Evolutionary conservation across 2,797 vertebrate genomes (phyloP).

Genomic region (Moxostoma hubbsi): DNA sequence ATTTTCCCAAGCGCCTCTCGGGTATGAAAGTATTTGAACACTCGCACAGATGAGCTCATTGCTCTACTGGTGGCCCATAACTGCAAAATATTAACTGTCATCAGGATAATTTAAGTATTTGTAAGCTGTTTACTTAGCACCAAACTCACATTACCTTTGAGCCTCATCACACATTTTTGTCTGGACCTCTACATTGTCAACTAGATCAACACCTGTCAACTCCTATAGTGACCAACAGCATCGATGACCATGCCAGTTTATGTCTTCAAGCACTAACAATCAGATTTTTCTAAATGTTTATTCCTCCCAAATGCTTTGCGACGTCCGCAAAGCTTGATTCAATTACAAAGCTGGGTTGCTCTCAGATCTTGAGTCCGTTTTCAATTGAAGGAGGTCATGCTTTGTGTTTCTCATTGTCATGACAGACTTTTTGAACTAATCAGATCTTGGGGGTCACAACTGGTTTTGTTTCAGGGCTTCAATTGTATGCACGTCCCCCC

Average conservation of each 20-base stretch:
- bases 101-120: constrained; percentile 64
- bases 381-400: constrained; percentile 82
- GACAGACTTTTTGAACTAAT: constrained; percentile 81
- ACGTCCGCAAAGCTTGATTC: constrained; percentile 72
- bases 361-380: constrained; percentile 77
- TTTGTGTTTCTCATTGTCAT: constrained; percentile 82
- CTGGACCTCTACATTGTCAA: background rate
- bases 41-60: constrained; percentile 60
- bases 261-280: constrained; percentile 76
- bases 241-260: constrained; percentile 70
- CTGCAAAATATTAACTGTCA: constrained; percentile 67
- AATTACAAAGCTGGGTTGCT: constrained; percentile 71
- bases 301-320: constrained; percentile 56
- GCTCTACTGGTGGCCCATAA: constrained; percentile 57
- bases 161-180: constrained; percentile 27
- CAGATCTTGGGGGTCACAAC: constrained; percentile 76
- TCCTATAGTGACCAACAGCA: constrained; percentile 65
- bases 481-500: constrained; percentile 73
- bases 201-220: constrained; percentile 46
- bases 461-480: constrained; percentile 75
- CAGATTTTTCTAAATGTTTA: constrained; percentile 68
- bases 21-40: constrained; percentile 50
- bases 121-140: constrained; percentile 58
- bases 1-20: constrained; percentile 54
- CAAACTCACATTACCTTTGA: constrained; percentile 40